Evolutionary conservation across 2,888 invertebrate genomes (phyloP), one percentile per base, ranked within the genome.

Genomic region (Ametastegia equiseti): DNA sequence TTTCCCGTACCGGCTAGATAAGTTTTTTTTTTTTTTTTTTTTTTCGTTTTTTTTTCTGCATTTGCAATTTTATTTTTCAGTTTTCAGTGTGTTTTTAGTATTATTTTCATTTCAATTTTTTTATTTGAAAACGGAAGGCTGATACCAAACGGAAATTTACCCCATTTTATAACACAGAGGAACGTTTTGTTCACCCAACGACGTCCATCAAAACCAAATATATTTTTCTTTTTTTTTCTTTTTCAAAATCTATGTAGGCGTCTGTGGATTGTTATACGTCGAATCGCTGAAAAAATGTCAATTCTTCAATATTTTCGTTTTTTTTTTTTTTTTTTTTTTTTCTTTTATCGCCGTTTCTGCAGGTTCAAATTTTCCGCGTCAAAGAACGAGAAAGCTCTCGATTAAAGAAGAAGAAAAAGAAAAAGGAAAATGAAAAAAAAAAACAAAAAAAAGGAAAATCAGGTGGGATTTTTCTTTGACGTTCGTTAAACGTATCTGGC

Each of bases 401-500:
- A 54, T 54, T 23, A 7, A 54, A 19, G n/a, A n/a, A n/a, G n/a
- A n/a, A n/a, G n/a, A n/a, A n/a, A n/a, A n/a, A n/a, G n/a, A n/a
- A n/a, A n/a, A n/a, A n/a, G n/a, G n/a, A n/a, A 42, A 6, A 6
- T 42, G 42, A 42, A 42, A 6, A 42, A 5, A 42, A 42, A 9
- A 42, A 42, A 6, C 42, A 42, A 42, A 5, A 9, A 9, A 5
- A 42, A 42, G 9, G 42, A 60, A 60, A 23, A 23, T 0, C 60
- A 15, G 30, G 1, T 60, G 30, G 15, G 15, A 15, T 30, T 30
- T 60, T 60, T 57, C 75, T 75, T 75, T 57, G 75, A 75, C 75
- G 33, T 75, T 75, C 54, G 50, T 75, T 57, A 75, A 75, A 36
- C 54, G 75, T 19, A 47, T 71, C 47, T 47, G 36, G 19, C 57